Conservation (phyloP, 2,797 vertebrate species). For the Protonibea diacanthus region DNA sequence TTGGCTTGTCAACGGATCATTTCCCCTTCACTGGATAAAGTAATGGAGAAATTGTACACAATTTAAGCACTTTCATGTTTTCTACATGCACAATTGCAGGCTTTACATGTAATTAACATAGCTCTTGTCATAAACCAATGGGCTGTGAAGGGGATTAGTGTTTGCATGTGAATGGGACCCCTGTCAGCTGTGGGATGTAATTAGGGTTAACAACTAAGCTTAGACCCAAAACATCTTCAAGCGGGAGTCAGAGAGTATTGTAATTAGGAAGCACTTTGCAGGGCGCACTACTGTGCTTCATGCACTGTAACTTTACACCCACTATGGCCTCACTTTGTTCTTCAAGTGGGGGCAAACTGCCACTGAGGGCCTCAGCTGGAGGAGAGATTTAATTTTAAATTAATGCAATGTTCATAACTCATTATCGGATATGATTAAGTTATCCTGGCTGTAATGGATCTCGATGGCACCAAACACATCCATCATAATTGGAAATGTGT, state of each 20-base stretch:
- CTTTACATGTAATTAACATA: constrained; percentile 77
- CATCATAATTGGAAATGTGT: constrained; percentile 61
- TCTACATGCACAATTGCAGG: constrained; percentile 65
- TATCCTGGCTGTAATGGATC: constrained; percentile 47
- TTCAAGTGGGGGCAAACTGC: background rate
- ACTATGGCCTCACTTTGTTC: constrained; percentile 40
- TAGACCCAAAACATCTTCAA: constrained; percentile 74
- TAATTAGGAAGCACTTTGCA: constrained; percentile 68
- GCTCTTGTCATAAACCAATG: constrained; percentile 74
- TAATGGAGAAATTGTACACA: constrained; percentile 61
- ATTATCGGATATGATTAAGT: constrained; percentile 66
- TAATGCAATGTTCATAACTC: constrained; percentile 43
- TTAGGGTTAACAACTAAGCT: constrained; percentile 79
- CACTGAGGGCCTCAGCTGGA: constrained; percentile 2
- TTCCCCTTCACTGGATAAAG: constrained; percentile 55
- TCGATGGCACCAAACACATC: constrained; percentile 48
- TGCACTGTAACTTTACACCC: constrained; percentile 53
- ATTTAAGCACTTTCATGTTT: constrained; percentile 67
- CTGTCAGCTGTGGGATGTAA: constrained; percentile 75
- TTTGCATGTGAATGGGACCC: constrained; percentile 76
- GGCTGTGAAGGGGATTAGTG: constrained; percentile 76
- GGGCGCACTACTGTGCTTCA: constrained; percentile 39
- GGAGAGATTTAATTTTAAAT: constrained; percentile 38
- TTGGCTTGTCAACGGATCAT: constrained; percentile 52
- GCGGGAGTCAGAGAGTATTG: constrained; percentile 62